Evolutionary conservation across 2,888 invertebrate species (phyloP).

Genomic region (Harpalus rufipes): DNA sequence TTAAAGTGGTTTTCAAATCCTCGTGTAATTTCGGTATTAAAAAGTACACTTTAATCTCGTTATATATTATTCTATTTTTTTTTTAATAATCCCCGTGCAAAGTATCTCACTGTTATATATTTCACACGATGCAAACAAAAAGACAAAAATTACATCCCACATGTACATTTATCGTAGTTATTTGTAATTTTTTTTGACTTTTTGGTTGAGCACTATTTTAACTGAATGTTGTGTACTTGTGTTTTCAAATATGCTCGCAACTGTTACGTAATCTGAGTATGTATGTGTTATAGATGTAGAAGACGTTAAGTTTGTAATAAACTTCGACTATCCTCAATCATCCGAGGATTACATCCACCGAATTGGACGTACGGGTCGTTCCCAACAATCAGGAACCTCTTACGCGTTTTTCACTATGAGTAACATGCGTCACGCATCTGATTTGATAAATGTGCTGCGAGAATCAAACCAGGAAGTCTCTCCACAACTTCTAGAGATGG

Average conservation of each 20-base stretch:
- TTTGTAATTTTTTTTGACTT: constrained; percentile 19
- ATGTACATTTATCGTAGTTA: background rate
- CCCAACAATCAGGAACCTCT: constrained; percentile 84
- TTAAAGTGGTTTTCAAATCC: too few species aligned
- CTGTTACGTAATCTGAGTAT: background rate
- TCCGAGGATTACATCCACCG: constrained; percentile 89
- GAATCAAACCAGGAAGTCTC: constrained; percentile 84
- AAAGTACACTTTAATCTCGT: too few species aligned
- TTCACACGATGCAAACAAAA: constrained; percentile 17
- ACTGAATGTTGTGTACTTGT: background rate
- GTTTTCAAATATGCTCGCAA: constrained; percentile 69
- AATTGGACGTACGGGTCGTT: constrained; percentile 86
- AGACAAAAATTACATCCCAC: background rate
- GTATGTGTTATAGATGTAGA: constrained; percentile 82
- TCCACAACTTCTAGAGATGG: constrained; percentile 61
- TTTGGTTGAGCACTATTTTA: constrained; percentile 1
- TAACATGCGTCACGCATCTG: constrained; percentile 83
- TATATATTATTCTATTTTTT: background rate
- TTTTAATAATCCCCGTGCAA: constrained; percentile 63
- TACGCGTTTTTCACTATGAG: constrained; percentile 86
- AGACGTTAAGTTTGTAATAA: constrained; percentile 88
- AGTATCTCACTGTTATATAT: constrained; percentile 41
- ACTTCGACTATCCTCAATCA: constrained; percentile 87
- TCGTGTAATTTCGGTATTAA: too few species aligned
- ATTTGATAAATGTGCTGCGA: constrained; percentile 83